phyloP scores from a whole-genome alignment of 2,113 vertebrate genomes.

The Butorides virescens region DNA sequence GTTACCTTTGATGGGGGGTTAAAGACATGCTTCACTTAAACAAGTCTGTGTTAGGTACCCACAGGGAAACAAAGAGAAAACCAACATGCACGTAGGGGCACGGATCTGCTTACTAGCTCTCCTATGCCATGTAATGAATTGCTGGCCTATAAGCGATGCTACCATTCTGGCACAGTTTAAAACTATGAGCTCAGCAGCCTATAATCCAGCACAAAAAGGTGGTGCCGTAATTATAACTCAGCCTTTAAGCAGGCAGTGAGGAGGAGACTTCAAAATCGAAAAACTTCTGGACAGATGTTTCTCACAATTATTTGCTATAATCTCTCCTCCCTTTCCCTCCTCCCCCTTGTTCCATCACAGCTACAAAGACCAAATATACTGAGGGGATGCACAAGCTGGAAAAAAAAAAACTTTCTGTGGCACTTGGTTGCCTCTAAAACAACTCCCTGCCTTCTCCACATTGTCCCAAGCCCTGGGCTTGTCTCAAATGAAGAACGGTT shows the following conservation, averaged over 20 bases:
- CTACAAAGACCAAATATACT: not conserved
- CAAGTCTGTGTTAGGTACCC: not conserved
- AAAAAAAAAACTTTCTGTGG: not conserved
- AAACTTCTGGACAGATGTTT: not conserved
- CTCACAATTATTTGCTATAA: not conserved
- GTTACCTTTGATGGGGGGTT: slow-evolving; percentile 5
- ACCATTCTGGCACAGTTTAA: not conserved
- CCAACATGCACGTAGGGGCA: not conserved
- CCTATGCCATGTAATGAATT: not conserved
- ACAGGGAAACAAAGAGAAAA: not conserved
- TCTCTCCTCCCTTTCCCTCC: not conserved
- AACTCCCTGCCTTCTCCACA: not conserved
- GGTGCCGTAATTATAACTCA: not conserved
- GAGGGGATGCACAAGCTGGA: not conserved
- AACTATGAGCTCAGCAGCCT: not conserved
- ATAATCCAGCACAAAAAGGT: not conserved
- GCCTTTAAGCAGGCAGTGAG: not conserved
- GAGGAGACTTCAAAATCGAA: not conserved
- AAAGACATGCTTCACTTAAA: slow-evolving; percentile 32
- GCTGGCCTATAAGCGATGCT: not conserved
- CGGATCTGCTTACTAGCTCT: not conserved
- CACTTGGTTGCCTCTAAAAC: not conserved
- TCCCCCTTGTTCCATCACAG: not conserved
- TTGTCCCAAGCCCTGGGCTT: not conserved
- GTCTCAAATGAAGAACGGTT: not conserved